Base-by-base conservation (phyloP, 1,140 invertebrate species). In the Drosophila hydei region DNA sequence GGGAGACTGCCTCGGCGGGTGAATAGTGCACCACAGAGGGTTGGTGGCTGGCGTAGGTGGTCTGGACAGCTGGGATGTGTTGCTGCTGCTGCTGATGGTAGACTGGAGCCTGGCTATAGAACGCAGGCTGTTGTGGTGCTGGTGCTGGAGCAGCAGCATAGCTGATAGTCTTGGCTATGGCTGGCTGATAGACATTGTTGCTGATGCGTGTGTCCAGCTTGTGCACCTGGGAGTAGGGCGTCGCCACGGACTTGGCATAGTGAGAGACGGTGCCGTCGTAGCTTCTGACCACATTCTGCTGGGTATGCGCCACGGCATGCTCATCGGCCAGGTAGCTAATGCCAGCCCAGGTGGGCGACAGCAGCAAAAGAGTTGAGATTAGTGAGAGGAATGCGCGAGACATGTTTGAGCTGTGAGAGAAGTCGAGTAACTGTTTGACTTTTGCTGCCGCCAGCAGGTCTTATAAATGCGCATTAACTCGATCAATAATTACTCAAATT, bases 231-330 rank as follows among this genome's bases (percentile, higher is more conserved):
- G 94, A 94, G 91, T 92, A 94, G 23, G 94, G 93, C 52, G 93
- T 93, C 84, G 94, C 93, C n/a, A 94, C 92, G 30, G 94, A 93
- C 77, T 94, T 94, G 79, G 92, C 92, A 90, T 94, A 94, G 65
- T 92, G 91, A n/a, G 94, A 94, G n/a, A 94, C 92, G 19, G 93
- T 93, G 74, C 94, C 94, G 54, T 93, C 94, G 56, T 93, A 89
- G 43, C 92, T 93, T 18, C 93, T 91, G 3, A 94, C 72, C 8
- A 93, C 92, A 77, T 93, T 93, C 81, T 94, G 92, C 30, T 93
- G 92, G 12, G 93, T 92, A 14, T 93, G 76, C 14, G 94, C 94
- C 55, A 93, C 84, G n/a, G 93, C 92, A 38, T 93, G 92, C 40
- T 92, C 92, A 18, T 91, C 89, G 18, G 42, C 63, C 47, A 91